phyloP scores from a whole-genome alignment of 2,888 invertebrate species.

The Leucophenga montana region DNA sequence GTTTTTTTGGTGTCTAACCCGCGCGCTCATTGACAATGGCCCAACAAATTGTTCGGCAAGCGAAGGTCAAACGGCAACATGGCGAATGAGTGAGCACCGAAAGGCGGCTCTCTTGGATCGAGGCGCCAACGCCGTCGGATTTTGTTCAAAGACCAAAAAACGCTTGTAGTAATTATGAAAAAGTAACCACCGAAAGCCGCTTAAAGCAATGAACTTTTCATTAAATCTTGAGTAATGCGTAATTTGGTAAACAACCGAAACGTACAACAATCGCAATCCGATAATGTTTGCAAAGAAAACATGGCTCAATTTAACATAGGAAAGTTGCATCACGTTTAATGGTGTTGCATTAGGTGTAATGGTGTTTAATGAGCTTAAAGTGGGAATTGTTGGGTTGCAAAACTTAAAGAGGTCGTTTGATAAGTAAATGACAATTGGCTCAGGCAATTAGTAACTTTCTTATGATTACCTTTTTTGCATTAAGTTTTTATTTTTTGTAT shows the following conservation, averaged over 20 bases:
- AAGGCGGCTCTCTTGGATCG: not conserved
- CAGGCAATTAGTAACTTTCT: no score
- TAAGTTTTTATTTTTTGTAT: no score
- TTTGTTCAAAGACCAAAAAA: not conserved
- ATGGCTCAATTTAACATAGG: no score
- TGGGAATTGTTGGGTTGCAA: no score
- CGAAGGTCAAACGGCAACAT: constrained; percentile 1
- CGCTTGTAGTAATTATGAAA: not conserved
- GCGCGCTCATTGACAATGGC: constrained; percentile 7
- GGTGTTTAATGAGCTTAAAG: no score
- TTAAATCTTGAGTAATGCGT: not conserved
- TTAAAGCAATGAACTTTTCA: constrained; percentile 12
- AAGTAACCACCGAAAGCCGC: not conserved
- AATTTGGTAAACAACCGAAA: constrained; percentile 4
- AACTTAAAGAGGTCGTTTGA: no score
- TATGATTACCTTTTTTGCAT: no score
- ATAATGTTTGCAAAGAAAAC: no score
- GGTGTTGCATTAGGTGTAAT: no score
- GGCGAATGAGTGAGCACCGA: not conserved
- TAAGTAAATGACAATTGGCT: no score
- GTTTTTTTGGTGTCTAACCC: not conserved
- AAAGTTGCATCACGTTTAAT: constrained; percentile 5
- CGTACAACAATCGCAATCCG: not conserved
- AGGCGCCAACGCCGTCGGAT: no score
- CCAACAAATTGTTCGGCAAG: constrained; percentile 14